Base-by-base conservation (phyloP, 2,113 vertebrate genomes). In the Periophthalmodon schlosseri region DNA sequence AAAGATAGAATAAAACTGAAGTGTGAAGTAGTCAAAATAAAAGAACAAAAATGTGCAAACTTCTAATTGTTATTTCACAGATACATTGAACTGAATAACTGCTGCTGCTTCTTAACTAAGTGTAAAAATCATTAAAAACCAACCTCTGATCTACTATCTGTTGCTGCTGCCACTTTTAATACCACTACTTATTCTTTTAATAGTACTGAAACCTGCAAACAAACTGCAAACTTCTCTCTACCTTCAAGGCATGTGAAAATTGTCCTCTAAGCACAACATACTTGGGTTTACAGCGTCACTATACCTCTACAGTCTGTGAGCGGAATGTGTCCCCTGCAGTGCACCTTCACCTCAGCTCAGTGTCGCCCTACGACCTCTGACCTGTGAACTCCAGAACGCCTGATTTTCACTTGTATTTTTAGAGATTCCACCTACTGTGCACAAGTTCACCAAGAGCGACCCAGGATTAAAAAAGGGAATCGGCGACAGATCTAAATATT, bases 381-480 rank as follows among this genome's bases (percentile, higher is more conserved):
- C 60, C 60, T 28, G 34, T 77, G 80, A 85, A 77, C 82, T 71
- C 60, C 5, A 28, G 63, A 74, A 80, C 72, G 71, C 73, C 79
- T 90, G 74, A 76, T 85, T 82, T 80, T 71, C 33, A 12, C 77
- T 64, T 49, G 21, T 88, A 89, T 91, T 86, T 90, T 89, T 89
- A 84, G 82, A 78, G 65, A 84, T 84, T 74, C 68, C 80, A 85
- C 76, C 82, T 84, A 87, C 79, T 84, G 75, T 1, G 1, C 18
- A 39, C 70, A 77, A 44, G 10, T 57, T 12, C 11, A 52, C 28
- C 60, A 5, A 36, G 65, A 70, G 49, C 10, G 10, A 64, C 36
- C 57, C 10, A 3, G 23, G 13, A 60, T 15, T 44, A 2, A 60
- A 58, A 34, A 34, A 68, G 72, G 68, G 68, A 63, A 34, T 34